These are phyloP conservation scores for Phylloscopus trochilus DNA, from an alignment of 2,113 vertebrate species.

Conservation along the genomic window DNA sequence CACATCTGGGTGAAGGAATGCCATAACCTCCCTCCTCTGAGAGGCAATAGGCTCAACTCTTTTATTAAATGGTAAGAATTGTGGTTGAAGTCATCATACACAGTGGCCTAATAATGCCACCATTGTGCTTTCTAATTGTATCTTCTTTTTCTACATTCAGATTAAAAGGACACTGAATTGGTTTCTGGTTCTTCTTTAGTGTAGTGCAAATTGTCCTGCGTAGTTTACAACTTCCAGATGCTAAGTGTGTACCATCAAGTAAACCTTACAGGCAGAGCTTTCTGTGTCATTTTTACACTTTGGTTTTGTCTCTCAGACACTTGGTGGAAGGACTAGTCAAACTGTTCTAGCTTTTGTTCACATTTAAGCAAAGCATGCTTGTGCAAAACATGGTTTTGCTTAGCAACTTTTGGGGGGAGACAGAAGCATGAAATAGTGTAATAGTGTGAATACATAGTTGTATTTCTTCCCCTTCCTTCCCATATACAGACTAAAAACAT, in stretches of 20 bases:
- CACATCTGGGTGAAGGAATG: conserved; percentile 97
- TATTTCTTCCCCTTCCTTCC: not conserved
- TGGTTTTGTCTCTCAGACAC: not conserved
- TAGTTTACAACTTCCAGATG: not conserved
- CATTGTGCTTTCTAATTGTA: not conserved
- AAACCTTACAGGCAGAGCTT: not conserved
- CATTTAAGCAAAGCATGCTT: not conserved
- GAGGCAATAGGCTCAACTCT: conserved; percentile 82
- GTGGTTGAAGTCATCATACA: not conserved
- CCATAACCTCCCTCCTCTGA: conserved; percentile 79
- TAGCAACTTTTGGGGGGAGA: not conserved
- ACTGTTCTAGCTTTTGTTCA: not conserved
- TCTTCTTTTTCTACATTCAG: not conserved
- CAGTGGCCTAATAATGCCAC: not conserved
- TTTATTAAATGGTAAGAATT: conserved; percentile 91
- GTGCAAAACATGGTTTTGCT: not conserved
- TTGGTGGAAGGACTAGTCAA: not conserved
- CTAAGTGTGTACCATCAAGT: not conserved
- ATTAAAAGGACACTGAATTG: not conserved
- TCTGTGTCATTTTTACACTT: not conserved
- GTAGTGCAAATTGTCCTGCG: not conserved
- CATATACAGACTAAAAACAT: not conserved
- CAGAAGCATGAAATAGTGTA: not conserved
- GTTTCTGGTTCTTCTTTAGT: not conserved
- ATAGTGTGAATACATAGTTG: not conserved